Conservation (phyloP, 2,797 vertebrate genomes). For the Urosaurus nigricauda region DNA sequence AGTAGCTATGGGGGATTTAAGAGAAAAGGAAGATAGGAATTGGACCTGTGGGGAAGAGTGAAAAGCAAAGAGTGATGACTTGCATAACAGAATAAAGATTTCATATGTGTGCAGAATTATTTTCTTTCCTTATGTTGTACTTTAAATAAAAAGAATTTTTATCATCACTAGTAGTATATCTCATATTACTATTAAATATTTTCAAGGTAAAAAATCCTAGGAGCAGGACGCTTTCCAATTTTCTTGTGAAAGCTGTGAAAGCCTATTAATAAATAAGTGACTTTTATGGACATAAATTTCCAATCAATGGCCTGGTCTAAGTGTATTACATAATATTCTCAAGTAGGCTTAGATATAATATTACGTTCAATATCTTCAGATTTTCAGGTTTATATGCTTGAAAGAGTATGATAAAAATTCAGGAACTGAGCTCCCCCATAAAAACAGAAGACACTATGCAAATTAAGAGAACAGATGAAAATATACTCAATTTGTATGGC, state of each 20-base stretch:
- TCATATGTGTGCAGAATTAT: not conserved
- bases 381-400: not conserved
- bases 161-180: not conserved
- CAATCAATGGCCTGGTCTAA: not conserved
- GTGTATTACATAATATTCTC: not conserved
- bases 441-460: not conserved
- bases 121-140: not conserved
- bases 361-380: not conserved
- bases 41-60: not conserved
- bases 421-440: not conserved
- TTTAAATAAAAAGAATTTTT: not conserved
- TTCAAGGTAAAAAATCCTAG: not conserved
- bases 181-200: not conserved
- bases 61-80: not conserved
- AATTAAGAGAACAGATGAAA: not conserved
- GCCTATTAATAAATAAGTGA: not conserved
- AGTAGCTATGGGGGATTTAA: not conserved
- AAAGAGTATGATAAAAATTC: not conserved
- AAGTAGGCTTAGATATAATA: not conserved
- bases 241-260: slow-evolving; percentile 14
- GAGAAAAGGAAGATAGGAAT: not conserved
- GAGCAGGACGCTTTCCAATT: not conserved
- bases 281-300: not conserved
- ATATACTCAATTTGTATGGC: slow-evolving; percentile 22
- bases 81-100: not conserved